A percentile compares a stretch with the other conserved stretches of the same genome.
phyloP scores from a whole-genome alignment of 2,888 invertebrate genomes.

The Hylaea fasciaria region DNA sequence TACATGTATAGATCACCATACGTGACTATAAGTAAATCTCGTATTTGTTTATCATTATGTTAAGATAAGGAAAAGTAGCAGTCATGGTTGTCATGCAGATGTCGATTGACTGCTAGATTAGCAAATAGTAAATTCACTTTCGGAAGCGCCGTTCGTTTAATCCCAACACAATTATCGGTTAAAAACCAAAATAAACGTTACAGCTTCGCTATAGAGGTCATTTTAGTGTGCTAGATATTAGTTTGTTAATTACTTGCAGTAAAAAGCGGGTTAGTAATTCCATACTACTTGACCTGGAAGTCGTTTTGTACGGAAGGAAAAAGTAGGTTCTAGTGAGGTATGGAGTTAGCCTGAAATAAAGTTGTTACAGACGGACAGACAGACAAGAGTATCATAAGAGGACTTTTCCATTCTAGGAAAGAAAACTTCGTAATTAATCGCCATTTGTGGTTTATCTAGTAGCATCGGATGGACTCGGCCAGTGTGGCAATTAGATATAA shows the following conservation, averaged over 20 bases:
- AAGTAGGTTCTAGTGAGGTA: neutral
- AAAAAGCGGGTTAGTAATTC: conserved; percentile 19
- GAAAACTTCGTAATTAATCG: too few species aligned
- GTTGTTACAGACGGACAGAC: neutral
- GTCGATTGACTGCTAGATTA: conserved; percentile 4
- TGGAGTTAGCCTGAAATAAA: neutral
- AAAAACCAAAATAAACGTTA: conserved; percentile 6
- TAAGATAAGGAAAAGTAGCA: neutral
- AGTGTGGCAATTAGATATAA: too few species aligned
- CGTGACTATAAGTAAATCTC: too few species aligned
- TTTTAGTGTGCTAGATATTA: neutral
- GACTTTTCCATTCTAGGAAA: too few species aligned
- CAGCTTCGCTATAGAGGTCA: neutral
- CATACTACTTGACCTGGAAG: conserved; percentile 25
- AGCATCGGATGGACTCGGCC: too few species aligned
- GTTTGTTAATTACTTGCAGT: conserved; percentile 14
- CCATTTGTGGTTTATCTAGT: too few species aligned
- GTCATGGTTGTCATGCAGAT: neutral
- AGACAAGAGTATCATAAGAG: too few species aligned
- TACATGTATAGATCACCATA: too few species aligned
- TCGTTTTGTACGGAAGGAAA: conserved; percentile 6
- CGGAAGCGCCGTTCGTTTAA: conserved; percentile 18
- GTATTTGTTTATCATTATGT: too few species aligned
- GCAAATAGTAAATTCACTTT: conserved; percentile 21
- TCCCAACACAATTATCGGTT: neutral